These are phyloP conservation scores for Harpagifer antarcticus DNA, from an alignment of 2,797 vertebrate genomes.

Conservation along the genomic window DNA sequence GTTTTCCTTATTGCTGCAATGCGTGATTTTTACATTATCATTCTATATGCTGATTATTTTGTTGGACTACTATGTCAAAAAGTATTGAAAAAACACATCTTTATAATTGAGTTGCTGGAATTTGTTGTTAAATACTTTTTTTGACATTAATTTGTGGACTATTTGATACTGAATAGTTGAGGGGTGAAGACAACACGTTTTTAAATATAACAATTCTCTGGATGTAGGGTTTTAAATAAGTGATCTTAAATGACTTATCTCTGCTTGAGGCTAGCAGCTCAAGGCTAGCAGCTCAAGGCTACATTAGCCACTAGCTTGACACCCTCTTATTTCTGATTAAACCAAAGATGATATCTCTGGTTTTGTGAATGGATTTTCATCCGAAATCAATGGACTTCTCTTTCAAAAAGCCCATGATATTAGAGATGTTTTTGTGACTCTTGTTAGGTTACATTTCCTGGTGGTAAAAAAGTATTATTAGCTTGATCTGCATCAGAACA, in stretches of 20 bases:
- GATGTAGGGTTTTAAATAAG: no score
- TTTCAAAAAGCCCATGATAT: neutral
- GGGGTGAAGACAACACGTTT: no score
- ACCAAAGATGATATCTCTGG: no score
- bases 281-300: neutral
- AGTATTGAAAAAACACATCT: neutral
- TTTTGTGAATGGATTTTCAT: neutral
- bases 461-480: neutral
- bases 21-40: no score
- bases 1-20: no score
- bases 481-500: conserved; percentile 11
- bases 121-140: no score
- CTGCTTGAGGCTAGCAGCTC: neutral
- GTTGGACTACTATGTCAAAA: no score
- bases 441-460: neutral
- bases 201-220: no score
- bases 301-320: neutral
- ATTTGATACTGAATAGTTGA: no score
- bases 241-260: no score
- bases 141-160: no score
- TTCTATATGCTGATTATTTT: no score
- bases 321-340: neutral
- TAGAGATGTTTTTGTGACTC: neutral
- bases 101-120: neutral
- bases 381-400: neutral